A percentile compares a stretch with the other conserved stretches of the same genome.
phyloP scores from a whole-genome alignment of 2,113 vertebrate species.

The Sceloporus undulatus region DNA sequence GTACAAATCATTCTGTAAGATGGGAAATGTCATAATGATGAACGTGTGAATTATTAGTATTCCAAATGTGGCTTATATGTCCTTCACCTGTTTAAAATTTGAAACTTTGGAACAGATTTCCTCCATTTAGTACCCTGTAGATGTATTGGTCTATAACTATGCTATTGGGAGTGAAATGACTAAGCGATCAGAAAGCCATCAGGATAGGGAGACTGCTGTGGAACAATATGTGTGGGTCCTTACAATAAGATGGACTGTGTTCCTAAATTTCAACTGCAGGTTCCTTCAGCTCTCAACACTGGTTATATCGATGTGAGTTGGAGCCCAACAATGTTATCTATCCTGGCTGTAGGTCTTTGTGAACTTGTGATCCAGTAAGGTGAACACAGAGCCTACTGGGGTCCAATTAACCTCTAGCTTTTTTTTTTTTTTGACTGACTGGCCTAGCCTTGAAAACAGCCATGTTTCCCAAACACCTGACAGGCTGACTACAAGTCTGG shows the following conservation, averaged over 20 bases:
- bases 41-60: not conserved
- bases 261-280: not conserved
- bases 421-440: not conserved
- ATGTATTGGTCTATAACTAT: not conserved
- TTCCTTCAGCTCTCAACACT: not conserved
- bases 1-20: not conserved
- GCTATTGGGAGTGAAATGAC: no score
- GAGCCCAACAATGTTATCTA: not conserved
- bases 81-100: not conserved
- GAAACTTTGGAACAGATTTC: not conserved
- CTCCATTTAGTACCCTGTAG: not conserved
- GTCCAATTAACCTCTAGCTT: not conserved
- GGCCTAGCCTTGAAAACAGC: not conserved
- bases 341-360: not conserved
- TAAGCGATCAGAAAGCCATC: no score
- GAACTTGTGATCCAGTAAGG: not conserved
- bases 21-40: not conserved
- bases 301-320: not conserved
- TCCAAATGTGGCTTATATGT: not conserved
- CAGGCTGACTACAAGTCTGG: not conserved
- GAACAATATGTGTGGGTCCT: not conserved
- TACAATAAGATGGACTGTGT: no score
- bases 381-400: not conserved
- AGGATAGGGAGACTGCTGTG: no score
- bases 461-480: no score